A percentile compares a stretch with the other conserved stretches of the same genome.
These are phyloP conservation scores for Hydroisotoma schaefferi DNA, from an alignment of 2,888 invertebrate species.

Conservation along the genomic window DNA sequence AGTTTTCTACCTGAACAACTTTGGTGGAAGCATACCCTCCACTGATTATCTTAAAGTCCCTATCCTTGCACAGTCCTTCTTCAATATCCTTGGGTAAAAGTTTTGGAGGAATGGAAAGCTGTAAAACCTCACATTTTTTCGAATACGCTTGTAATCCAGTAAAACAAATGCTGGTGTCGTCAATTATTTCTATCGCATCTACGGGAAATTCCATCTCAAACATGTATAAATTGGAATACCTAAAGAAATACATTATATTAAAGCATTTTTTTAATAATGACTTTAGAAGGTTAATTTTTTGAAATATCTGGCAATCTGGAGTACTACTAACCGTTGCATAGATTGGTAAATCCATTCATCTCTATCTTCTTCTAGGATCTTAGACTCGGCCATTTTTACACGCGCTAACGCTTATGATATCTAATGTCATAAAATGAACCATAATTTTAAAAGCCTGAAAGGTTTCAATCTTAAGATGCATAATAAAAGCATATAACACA, in stretches of 20 bases:
- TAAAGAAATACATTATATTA: conserved; percentile 14
- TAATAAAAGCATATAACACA: no score
- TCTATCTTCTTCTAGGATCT: conserved; percentile 39
- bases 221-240: conserved; percentile 46
- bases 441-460: no score
- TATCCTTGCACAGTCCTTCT: conserved; percentile 46
- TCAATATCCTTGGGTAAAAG: conserved; percentile 39
- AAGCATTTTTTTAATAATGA: no score
- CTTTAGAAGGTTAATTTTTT: no score
- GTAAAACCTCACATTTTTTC: conserved; percentile 44
- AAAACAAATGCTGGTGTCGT: conserved; percentile 41
- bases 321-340: conserved; percentile 36
- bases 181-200: conserved; percentile 40
- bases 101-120: conserved; percentile 46
- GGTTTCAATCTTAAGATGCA: no score
- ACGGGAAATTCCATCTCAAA: conserved; percentile 47
- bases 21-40: conserved; percentile 43
- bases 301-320: no score
- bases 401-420: no score
- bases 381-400: conserved; percentile 29
- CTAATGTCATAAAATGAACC: no score
- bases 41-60: conserved; percentile 47
- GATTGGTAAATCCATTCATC: conserved; percentile 47
- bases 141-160: conserved; percentile 44
- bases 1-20: conserved; percentile 35